These are phyloP conservation scores for Pecten maximus DNA, from an alignment of 2,888 invertebrate species.

Conservation along the genomic window DNA sequence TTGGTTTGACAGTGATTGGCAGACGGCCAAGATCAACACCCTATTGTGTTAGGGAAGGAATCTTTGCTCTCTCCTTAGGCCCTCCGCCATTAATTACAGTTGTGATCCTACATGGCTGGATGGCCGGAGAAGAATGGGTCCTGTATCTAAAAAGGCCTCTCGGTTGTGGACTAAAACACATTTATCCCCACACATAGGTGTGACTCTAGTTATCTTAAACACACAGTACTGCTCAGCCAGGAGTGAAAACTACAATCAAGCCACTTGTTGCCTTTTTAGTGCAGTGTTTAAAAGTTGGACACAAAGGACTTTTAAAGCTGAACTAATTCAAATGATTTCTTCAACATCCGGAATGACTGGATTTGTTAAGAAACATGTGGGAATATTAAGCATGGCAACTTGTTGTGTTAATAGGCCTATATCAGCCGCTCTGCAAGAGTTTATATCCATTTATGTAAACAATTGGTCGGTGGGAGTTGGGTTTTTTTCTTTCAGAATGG, in stretches of 20 bases:
- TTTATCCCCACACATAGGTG: background rate
- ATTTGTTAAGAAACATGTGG: constrained; percentile 10
- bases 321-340: constrained; percentile 33
- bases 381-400: constrained; percentile 29
- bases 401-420: background rate
- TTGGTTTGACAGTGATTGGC: background rate
- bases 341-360: constrained; percentile 29
- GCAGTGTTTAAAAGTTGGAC: constrained; percentile 29
- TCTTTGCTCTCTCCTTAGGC: background rate
- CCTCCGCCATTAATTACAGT: constrained; percentile 17
- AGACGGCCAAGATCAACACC: background rate
- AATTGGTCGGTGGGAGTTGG: background rate
- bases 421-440: background rate
- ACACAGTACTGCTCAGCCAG: background rate
- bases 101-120: background rate
- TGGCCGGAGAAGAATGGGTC: background rate
- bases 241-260: background rate
- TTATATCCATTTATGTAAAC: background rate
- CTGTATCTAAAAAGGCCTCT: background rate
- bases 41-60: constrained; percentile 18
- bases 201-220: background rate
- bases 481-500: background rate
- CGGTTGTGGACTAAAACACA: constrained; percentile 3
- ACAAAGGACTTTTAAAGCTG: constrained; percentile 35
- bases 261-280: constrained; percentile 8